phyloP scores from a whole-genome alignment of 2,113 vertebrate genomes.

The Plecturocebus donacophilus region DNA sequence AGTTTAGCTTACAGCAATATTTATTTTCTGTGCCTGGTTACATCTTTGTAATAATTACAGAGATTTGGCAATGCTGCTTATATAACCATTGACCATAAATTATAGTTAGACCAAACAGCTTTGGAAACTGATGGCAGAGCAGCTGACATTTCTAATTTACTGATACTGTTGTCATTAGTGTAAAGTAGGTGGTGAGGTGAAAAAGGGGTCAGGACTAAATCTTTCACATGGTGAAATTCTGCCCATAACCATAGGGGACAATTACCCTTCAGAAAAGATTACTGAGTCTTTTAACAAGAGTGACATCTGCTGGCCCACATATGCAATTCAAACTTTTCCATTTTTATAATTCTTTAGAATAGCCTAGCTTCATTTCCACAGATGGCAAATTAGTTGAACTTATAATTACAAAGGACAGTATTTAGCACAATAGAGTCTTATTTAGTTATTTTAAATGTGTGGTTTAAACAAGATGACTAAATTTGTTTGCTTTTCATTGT shows the following conservation, averaged over 20 bases:
- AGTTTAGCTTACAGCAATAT: constrained; percentile 72
- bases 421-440: background rate
- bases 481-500: background rate
- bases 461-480: constrained; percentile 1
- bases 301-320: constrained; percentile 81
- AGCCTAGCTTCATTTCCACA: background rate
- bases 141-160: constrained; percentile 69
- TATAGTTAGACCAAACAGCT: constrained; percentile 57
- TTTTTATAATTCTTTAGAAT: background rate
- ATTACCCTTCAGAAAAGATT: constrained; percentile 59
- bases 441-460: background rate
- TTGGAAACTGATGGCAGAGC: constrained; percentile 62
- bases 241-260: constrained; percentile 27
- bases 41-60: constrained; percentile 70
- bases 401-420: background rate
- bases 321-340: background rate
- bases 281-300: constrained; percentile 73
- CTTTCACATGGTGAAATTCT: constrained; percentile 53
- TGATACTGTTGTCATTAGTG: constrained; percentile 68
- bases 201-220: constrained; percentile 69
- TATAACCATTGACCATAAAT: constrained; percentile 69
- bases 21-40: constrained; percentile 67
- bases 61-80: constrained; percentile 68
- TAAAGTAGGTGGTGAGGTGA: constrained; percentile 70
- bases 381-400: background rate